Base-by-base conservation (phyloP, 2,888 invertebrate genomes). In the Helleia helle region DNA sequence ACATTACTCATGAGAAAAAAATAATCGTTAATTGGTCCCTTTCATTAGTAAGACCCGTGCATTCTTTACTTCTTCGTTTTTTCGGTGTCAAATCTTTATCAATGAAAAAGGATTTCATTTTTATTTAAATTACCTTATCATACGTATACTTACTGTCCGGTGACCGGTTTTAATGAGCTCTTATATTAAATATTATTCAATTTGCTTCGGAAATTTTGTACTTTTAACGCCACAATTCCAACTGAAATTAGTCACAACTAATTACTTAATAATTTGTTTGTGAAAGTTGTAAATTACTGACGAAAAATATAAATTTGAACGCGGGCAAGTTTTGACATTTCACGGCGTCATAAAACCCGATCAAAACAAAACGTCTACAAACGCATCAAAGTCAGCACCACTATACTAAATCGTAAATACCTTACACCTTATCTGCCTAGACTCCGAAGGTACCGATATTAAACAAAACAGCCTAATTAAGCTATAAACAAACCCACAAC, bases 391-490 rank as follows among this genome's bases (percentile, higher is more conserved):
- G 48, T 54, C 57, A 61, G 62, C 56, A 55, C 47, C 50, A 49
- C 57, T 62, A 65, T 70, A 72, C 66, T 64, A 59, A 71, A 75
- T 79, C 76, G 79, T 84, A 81, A 83, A 84, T 81, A 76, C 77
- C 74, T 62, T 77, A 79, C 83, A 80, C 79, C 71, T 79, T 81
- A 81, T 81, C 83, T 65, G 61, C 58, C 71, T 71, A 75, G 72
- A 71, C 8, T 66, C 63, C 71, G 72, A 67, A 67, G 65, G 62
- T 60, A 61, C 60, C 65, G 59, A 71, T 69, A 70, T 77, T 69
- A 74, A 71, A 80, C 81, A 80, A 79, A 81, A 83, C 79, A 80
- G 77, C 65, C 81, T 83, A 84, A 84, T 84, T 83, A 84, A 84
- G 81, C 81, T 71, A 84, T 84, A 83, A 83, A 83, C 79, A 75